These are phyloP conservation scores for Ephestia elutella DNA, from an alignment of 1,140 invertebrate genomes.

Conservation along the genomic window DNA sequence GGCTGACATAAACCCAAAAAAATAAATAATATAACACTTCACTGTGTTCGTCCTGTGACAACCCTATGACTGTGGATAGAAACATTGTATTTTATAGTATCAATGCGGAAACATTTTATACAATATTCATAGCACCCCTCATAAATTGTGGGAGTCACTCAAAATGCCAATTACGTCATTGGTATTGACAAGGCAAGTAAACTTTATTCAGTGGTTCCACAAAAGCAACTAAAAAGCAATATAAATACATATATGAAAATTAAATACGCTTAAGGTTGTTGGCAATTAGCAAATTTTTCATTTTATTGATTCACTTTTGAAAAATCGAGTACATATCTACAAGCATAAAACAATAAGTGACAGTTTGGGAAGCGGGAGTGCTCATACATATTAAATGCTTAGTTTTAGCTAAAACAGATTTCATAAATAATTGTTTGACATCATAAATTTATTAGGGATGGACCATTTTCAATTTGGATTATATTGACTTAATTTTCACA, in stretches of 20 bases:
- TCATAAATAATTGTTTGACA: slow-evolving; percentile 14
- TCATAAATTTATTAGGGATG: slow-evolving; percentile 15
- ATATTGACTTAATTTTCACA: not conserved
- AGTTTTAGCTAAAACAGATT: slow-evolving; percentile 16
- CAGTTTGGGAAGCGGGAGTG: not conserved
- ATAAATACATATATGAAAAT: too few relatives aligned
- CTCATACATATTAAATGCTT: slow-evolving; percentile 30
- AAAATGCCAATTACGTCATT: slow-evolving; percentile 22
- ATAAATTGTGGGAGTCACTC: slow-evolving; percentile 22
- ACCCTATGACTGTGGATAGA: not conserved
- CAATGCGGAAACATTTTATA: slow-evolving; percentile 9
- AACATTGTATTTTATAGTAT: slow-evolving; percentile 1
- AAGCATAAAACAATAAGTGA: too few relatives aligned
- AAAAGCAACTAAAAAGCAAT: not conserved
- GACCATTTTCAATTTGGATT: slow-evolving; percentile 3
- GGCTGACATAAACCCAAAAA: too few relatives aligned
- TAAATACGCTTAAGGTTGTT: too few relatives aligned
- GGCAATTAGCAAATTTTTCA: too few relatives aligned
- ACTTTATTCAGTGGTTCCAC: not conserved
- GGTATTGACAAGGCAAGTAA: slow-evolving; percentile 22
- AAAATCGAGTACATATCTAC: too few relatives aligned
- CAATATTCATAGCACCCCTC: slow-evolving; percentile 24
- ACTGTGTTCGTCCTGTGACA: not conserved
- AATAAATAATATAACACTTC: too few relatives aligned
- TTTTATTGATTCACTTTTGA: too few relatives aligned